A percentile compares a stretch with the other conserved stretches of the same genome.
These are phyloP conservation scores for Lepidurus couesii DNA, from an alignment of 1,140 invertebrate genomes.

Conservation along the genomic window DNA sequence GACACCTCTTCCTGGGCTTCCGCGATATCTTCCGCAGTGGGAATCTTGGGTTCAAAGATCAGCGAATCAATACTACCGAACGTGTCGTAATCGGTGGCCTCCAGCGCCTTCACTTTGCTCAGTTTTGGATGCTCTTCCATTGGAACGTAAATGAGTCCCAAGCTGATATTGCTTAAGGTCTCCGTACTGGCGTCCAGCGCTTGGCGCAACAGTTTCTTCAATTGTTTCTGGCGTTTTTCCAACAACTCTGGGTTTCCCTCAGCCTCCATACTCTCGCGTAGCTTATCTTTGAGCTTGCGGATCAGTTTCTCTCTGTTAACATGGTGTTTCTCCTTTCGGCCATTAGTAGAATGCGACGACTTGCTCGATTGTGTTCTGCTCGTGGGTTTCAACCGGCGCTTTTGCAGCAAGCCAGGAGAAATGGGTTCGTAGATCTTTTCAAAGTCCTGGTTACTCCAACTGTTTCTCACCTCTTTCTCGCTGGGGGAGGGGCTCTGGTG, in stretches of 20 bases:
- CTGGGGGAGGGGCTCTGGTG: background rate
- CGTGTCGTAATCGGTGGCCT: constrained; percentile 41
- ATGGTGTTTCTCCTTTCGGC: background rate
- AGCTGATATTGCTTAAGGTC: constrained; percentile 41
- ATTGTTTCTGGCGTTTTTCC: constrained; percentile 31
- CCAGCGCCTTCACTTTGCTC: constrained; percentile 30
- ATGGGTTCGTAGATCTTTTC: constrained; percentile 38
- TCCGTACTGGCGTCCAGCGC: constrained; percentile 36
- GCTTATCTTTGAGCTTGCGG: constrained; percentile 28
- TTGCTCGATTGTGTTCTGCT: background rate
- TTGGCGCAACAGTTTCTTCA: constrained; percentile 34
- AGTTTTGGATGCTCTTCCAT: constrained; percentile 40
- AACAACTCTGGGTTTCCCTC: constrained; percentile 29
- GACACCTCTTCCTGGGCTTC: constrained; percentile 34
- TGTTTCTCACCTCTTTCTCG: background rate
- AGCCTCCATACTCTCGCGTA: constrained; percentile 30
- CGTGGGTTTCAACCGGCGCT: background rate
- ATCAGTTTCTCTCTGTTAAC: constrained; percentile 11
- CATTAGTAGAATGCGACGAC: background rate
- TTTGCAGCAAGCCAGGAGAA: background rate
- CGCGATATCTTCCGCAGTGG: constrained; percentile 34
- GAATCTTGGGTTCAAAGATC: constrained; percentile 43
- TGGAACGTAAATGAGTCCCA: constrained; percentile 44
- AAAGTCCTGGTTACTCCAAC: constrained; percentile 35
- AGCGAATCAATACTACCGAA: constrained; percentile 43